Evolutionary conservation across 2,888 invertebrate species (phyloP), one percentile per base, ranked within the genome.

Genomic region (Gisinianus flammeolus): DNA sequence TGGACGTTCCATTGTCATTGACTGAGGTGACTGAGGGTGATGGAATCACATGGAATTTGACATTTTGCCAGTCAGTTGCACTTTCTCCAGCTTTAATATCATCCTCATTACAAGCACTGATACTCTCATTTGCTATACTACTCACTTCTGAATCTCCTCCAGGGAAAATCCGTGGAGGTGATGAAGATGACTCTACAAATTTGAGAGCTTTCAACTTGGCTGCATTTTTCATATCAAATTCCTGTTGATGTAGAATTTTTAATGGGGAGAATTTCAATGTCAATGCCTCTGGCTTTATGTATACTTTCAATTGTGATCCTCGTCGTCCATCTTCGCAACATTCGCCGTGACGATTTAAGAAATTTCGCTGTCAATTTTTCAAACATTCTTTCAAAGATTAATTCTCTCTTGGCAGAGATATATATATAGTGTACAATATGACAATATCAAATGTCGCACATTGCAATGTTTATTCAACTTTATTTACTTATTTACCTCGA

Each of bases 21-120:
- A 35, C 35, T 35, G 35, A 8, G 8, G 44, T 16, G 8, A 44
- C 44, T 10, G 44, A 44, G 16, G 44, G 44, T n/a, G 44, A 44
- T 44, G 16, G n/a, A 56, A 12, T n/a, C 19, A 10, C 56, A 56
- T 4, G n/a, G 22, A n/a, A 56, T 56, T 56, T 56, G 56, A 12
- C 4, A 56, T 56, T 56, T 56, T 56, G 24, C 64, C 64, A 64
- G 28, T 64, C 64, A 16, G 64, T 64, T 26, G 64, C 64, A 64
- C 26, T 26, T 28, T 64, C 64, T 26, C 64, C 64, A 26, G 64
- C 64, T 26, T 19, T 26, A 8, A 64, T 64, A 6, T 64, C 64
- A 64, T 64, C 64, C 6, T 58, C 58, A 16, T 22, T 64, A 24
- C 5, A 5, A 8, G 28, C 10, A 24, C 26, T 28, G 26, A 19